Base-by-base conservation (phyloP, 2,888 invertebrate species). In the Theretra japonica region DNA sequence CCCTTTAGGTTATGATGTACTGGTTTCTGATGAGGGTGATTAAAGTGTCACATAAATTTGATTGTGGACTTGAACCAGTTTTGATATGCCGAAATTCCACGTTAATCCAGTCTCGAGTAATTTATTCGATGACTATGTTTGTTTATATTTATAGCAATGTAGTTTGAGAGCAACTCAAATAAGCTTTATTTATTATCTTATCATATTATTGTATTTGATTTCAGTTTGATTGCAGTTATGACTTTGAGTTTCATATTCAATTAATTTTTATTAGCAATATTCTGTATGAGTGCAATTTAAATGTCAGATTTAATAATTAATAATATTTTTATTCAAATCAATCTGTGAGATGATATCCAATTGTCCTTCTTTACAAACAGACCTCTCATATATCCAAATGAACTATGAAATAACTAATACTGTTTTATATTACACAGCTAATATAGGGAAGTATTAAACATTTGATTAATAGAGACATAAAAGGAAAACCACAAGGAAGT, bases 1-100 rank as follows among this genome's bases (percentile, higher is more conserved):
- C 86, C 86, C 86, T 87, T 77, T 88, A 89, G 91, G 91, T 91
- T 91, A 90, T 84, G 85, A 80, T 76, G 83, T 83, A 82, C 82
- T 84, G 86, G 87, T 87, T 86, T 85, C 83, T 80, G 81, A 84
- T 86, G 41, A 17, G 21, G 7, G 41, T 48, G 23, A 65, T 65
- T 48, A 48, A 23, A 6, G 6, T 65, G 41, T 23, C 65, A 50
- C 41, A 58, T 30, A 41, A 71, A 48, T 65, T 65, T 23, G 48
- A 17, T 65, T 48, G 65, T 17, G 7, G 65, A 48, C 70, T 56
- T 73, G 72, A 75, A 77, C 75, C 73, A 75, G 77, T 75, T 78
- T 74, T 73, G 75, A 75, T 74, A 41, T 8, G 23, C 65, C 48
- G 33, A 65, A 48, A 23, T 48, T 48, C 17, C 23, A 17, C 65